Evolutionary conservation across 2,113 vertebrate species (phyloP), one percentile per base, ranked within the genome.

Genomic region (Lepisosteus osseus): DNA sequence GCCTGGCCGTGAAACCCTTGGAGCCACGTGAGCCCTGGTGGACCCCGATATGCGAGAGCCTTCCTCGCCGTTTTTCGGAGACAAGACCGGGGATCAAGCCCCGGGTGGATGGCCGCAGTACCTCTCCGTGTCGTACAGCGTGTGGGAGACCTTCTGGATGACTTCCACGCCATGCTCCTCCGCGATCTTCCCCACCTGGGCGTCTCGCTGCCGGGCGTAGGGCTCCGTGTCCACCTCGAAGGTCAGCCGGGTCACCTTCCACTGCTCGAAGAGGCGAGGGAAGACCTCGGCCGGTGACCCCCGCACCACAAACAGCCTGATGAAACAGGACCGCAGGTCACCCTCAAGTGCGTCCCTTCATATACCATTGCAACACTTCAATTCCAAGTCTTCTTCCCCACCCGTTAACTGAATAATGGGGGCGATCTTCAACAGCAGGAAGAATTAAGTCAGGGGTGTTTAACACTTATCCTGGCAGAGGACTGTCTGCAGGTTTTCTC

Each of bases 151-250:
- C 74, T 85, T 87, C 73, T 78, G 85, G 40, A 86, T 62, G 72
- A 91, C 86, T 69, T 90, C 72, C 0, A 91, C 80, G 0, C 74
- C 45, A 0, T 76, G 77, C 47, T 77, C 78, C 62, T 84, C 61
- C 1, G 88, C 88, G 65, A 94, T 54, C 2, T 65, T 2, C 0
- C 75, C 78, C 63, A 90, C 73, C 0, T 71, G 68, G 0, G 79
- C 45, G 61, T 93, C 91, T 0, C 84, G 74, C 45, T 7, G 76
- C 72, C 67, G 72, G 44, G 86, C 78, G 45, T 84, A 83, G 2
- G 90, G 89, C 76, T 92, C 87, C 0, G 89, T 90, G 85, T 89
- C 91, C 13, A 85, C 82, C 72, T 93, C 88, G 0, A 87, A 92
- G 0, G 85, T 89, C 76, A 90, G 64, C 61, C 54, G 79, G 0